These are phyloP conservation scores for Graphium colonna DNA, from an alignment of 2,888 invertebrate genomes.

Conservation along the genomic window DNA sequence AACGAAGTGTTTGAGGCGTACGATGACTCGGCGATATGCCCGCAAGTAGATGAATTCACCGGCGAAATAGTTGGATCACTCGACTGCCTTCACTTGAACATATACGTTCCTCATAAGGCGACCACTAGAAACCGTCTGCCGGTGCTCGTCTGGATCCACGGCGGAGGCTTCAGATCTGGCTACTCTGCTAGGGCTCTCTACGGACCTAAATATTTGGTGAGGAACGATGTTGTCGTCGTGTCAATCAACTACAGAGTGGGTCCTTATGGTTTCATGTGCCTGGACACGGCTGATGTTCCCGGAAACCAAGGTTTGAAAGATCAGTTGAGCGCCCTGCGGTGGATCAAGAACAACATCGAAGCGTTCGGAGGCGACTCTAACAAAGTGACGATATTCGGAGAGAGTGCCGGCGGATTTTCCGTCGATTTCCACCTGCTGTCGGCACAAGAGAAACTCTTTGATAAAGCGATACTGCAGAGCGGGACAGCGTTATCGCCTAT, in stretches of 20 bases:
- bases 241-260: conserved; percentile 55
- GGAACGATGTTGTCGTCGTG: conserved; percentile 49
- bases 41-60: conserved; percentile 44
- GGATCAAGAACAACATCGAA: conserved; percentile 52
- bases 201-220: conserved; percentile 46
- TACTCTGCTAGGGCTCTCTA: conserved; percentile 36
- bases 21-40: conserved; percentile 48
- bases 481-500: conserved; percentile 36
- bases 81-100: conserved; percentile 50
- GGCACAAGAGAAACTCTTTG: conserved; percentile 42
- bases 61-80: conserved; percentile 38
- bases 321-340: conserved; percentile 47
- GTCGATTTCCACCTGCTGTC: conserved; percentile 46
- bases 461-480: conserved; percentile 50
- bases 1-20: conserved; percentile 46
- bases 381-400: conserved; percentile 50
- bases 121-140: conserved; percentile 40
- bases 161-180: conserved; percentile 45
- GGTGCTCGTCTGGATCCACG: conserved; percentile 52
- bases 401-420: conserved; percentile 49
- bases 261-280: conserved; percentile 57
- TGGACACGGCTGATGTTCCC: conserved; percentile 43
- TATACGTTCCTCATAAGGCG: conserved; percentile 48
- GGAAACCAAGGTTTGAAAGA: conserved; percentile 61
- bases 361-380: conserved; percentile 51